Evolutionary conservation across 2,797 vertebrate genomes (phyloP).

Genomic region (Euthynnus affinis): DNA sequence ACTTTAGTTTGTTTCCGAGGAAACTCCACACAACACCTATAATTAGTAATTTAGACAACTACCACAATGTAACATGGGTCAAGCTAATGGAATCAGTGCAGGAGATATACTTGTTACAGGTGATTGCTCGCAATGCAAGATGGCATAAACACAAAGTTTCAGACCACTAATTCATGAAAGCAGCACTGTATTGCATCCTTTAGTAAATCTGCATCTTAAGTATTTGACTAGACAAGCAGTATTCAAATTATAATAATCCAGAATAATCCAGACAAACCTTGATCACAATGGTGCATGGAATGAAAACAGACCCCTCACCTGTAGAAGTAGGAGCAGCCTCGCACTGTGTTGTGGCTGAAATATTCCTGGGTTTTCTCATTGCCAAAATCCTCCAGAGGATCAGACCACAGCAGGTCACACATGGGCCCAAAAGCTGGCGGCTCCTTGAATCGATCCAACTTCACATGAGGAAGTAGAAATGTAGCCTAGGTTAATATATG

Average conservation of each 20-base stretch:
- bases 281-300: slow-evolving; percentile 9
- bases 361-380: slow-evolving; percentile 90
- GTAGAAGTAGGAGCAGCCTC: slow-evolving; percentile 91
- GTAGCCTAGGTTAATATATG: background rate
- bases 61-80: background rate
- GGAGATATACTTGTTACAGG: background rate
- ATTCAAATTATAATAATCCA: background rate
- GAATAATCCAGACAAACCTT: background rate
- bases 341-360: slow-evolving; percentile 89
- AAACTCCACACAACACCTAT: too few species aligned
- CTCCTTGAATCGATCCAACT: slow-evolving; percentile 91
- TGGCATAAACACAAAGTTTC: background rate
- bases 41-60: slow-evolving; percentile 8
- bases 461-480: slow-evolving; percentile 12
- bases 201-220: background rate
- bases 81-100: slow-evolving; percentile 7
- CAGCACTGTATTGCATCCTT: background rate
- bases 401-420: slow-evolving; percentile 90
- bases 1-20: too few species aligned
- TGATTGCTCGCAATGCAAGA: slow-evolving; percentile 1
- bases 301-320: slow-evolving; percentile 76
- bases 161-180: slow-evolving; percentile 1
- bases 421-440: slow-evolving; percentile 89
- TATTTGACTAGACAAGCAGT: background rate
- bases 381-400: slow-evolving; percentile 89